Conservation (phyloP, 30 jellyfish, hydroid and myxozoan species). For the Pseudorhiza aurosa region DNA sequence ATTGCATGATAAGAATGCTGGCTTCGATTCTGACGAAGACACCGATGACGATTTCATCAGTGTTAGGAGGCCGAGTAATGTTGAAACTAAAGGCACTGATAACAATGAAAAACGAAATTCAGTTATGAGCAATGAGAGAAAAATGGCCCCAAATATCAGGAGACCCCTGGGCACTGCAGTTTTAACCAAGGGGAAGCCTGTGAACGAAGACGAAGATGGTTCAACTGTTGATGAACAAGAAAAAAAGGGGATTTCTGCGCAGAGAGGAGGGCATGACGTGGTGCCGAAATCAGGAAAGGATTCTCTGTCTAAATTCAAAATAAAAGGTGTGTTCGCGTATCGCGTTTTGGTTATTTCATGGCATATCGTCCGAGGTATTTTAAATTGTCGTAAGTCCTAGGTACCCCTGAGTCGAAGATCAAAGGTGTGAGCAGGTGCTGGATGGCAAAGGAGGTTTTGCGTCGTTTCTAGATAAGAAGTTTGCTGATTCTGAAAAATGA, state of each 20-base stretch:
- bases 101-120: background rate
- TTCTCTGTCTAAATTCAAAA: background rate
- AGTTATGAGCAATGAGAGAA: background rate
- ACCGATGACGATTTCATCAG: constrained; percentile 39
- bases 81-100: background rate
- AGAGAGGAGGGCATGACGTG: background rate
- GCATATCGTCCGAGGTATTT: no score
- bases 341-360: no score
- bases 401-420: no score
- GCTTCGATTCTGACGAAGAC: constrained; percentile 2
- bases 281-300: background rate
- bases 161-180: background rate
- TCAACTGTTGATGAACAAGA: background rate
- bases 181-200: background rate
- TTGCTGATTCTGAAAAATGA: no score
- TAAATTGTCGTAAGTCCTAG: no score
- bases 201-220: background rate
- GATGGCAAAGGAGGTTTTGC: no score
- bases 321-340: constrained; percentile 10
- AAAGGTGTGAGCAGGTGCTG: no score
- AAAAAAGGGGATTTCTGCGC: no score
- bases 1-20: background rate
- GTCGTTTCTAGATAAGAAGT: no score
- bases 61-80: background rate
- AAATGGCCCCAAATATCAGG: background rate